Evolutionary conservation across 2,888 invertebrate species (phyloP), one percentile per base, ranked within the genome.

Genomic region (Idaea straminata): DNA sequence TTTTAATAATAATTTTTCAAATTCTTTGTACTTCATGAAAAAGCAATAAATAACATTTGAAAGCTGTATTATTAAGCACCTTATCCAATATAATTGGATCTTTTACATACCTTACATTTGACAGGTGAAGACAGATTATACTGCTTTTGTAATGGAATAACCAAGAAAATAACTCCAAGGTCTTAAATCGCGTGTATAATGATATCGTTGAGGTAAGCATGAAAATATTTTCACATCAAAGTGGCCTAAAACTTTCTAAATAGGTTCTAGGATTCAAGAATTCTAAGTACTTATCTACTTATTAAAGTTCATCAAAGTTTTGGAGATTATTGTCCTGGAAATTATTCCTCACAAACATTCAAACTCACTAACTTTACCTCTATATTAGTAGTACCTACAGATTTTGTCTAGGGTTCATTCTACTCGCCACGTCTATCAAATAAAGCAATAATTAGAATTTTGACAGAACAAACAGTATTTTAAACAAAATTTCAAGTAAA

Each of bases 1-100:
- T 47, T 10, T 6, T 47, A 6, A 47, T 47, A 47, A 13, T 47
- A 5, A 47, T 47, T 47, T 47, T 47, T 47, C 47, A 10, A 13
- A 13, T 47, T 47, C 47, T 47, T 47, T 47, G 47, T 47, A 47
- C 10, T 47, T 47, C 47, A 47, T 47, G 47, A 47, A 47, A 47
- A 47, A 47, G 47, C 47, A 47, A 47, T 47, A 47, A 47, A 47
- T 47, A 47, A 47, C 47, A 47, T 7, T 47, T 47, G 47, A 47
- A 47, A 59, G 25, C 25, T 59, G 59, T 59, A 59, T 25, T 35
- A 61, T 35, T 61, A 61, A 35, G 35, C 5, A 35, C 35, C n/a
- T 61, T 61, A 6, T n/a, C 34, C 35, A 35, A 61, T 35, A 61
- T 61, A 35, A 35, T 35, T 61, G 5, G 35, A 35, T n/a, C 35